phyloP scores from a whole-genome alignment of 2,888 invertebrate species.

The Drosophila nigritarsus region DNA sequence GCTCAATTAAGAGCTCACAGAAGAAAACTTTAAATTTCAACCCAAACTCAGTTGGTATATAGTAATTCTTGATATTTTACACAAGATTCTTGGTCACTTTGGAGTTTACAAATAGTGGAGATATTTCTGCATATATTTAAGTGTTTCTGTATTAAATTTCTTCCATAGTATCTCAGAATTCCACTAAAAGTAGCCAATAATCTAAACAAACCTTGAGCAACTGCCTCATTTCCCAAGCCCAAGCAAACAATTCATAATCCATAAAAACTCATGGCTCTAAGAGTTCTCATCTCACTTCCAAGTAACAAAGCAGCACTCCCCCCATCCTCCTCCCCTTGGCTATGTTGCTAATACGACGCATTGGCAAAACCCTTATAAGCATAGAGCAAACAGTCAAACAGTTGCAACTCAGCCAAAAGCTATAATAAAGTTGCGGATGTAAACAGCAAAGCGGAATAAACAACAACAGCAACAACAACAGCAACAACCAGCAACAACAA shows the following conservation, averaged over 20 bases:
- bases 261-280: conserved; percentile 44
- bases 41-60: not conserved
- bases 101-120: not conserved
- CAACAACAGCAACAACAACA: conserved; percentile 36
- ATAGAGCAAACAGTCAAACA: conserved; percentile 76
- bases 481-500: conserved; percentile 30
- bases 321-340: conserved; percentile 4
- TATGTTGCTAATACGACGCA: conserved; percentile 68
- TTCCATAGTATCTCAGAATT: not conserved
- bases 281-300: conserved; percentile 33
- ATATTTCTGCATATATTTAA: not conserved
- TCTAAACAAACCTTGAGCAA: conserved; percentile 50
- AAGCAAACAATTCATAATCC: conserved; percentile 60
- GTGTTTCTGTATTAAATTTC: not conserved
- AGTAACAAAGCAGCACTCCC: conserved; percentile 4
- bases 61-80: not conserved
- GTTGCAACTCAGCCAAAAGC: conserved; percentile 79
- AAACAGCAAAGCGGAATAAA: conserved; percentile 73
- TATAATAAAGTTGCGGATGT: conserved; percentile 81
- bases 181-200: conserved; percentile 54
- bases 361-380: conserved; percentile 76
- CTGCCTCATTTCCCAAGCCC: conserved; percentile 58
- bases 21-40: no score
- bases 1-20: not conserved
- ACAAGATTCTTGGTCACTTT: not conserved